Base-by-base conservation (phyloP, 1,140 invertebrate genomes). In the Diachasmimorpha longicaudata region DNA sequence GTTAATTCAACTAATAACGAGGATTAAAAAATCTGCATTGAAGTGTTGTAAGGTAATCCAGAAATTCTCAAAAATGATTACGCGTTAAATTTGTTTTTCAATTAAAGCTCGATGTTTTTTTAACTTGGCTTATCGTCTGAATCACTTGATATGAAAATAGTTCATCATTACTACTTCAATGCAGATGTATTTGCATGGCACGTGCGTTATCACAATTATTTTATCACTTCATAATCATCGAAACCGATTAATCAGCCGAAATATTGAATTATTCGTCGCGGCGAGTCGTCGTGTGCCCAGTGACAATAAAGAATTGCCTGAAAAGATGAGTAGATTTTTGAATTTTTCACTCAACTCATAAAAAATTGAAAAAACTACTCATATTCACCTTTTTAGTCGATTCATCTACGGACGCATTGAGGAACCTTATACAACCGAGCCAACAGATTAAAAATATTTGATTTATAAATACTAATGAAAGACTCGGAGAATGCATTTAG, bases 101-200 rank as follows among this genome's bases (percentile, higher is more conserved):
- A 31, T 16, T 9, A 37, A 67, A 67, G 3, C 3, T 36, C 19
- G n/a, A 67, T 31, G 31, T 67, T 25, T 67, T 67, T 67, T 63
- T n/a, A n/a, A n/a, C 10, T 23, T 19, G 16, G 21, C 23, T 25
- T 67, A 36, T 23, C 31, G 31, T 67, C n/a, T 67, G n/a, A 36
- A 36, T 21, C 19, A 21, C n/a, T 69, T 6, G 9, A 16, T 42
- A 42, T 10, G 1, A 13, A 52, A 52, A 52, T 52, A n/a, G 13
- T 23, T 25, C 58, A 63, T 13, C 4, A 63, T 63, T 63, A 19
- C 19, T 25, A 25, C 58, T 63, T 25, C 19, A 63, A 25, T 63
- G 58, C 11, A 52, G 48, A 52, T 3, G 0, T 39, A n/a, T 68
- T 37, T 81, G 84, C 84, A 86, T 84, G 83, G 83, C 85, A 85